Conservation (phyloP, 2,888 invertebrate genomes). For the Neoscelio sp. region DNA sequence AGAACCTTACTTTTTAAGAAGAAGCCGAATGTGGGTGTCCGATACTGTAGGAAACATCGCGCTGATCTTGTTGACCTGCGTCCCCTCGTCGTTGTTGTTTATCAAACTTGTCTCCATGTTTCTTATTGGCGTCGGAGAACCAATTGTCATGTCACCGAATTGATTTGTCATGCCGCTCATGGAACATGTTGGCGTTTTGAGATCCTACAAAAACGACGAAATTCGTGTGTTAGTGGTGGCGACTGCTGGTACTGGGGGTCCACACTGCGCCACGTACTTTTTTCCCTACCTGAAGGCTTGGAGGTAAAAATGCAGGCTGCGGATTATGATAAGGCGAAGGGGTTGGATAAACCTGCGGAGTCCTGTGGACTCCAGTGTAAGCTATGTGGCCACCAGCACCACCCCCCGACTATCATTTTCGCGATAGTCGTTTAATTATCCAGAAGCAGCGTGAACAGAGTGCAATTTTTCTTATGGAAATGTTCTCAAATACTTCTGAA, state of each 20-base stretch:
- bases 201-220: slow-evolving; percentile 75
- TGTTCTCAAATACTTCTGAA: slow-evolving; percentile 56
- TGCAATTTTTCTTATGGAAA: slow-evolving; percentile 65
- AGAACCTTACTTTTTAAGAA: slow-evolving; percentile 93
- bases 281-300: slow-evolving; percentile 80
- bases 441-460: slow-evolving; percentile 80
- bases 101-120: slow-evolving; percentile 86
- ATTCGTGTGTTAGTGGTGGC: background rate
- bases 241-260: slow-evolving; percentile 6
- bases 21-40: slow-evolving; percentile 93
- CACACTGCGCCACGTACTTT: slow-evolving; percentile 5
- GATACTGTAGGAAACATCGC: slow-evolving; percentile 96
- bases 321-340: slow-evolving; percentile 82
- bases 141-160: slow-evolving; percentile 81
- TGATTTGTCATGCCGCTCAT: slow-evolving; percentile 80
- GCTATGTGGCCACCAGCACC: slow-evolving; percentile 79
- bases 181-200: slow-evolving; percentile 81
- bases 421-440: slow-evolving; percentile 73
- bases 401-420: slow-evolving; percentile 78
- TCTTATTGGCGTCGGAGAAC: slow-evolving; percentile 79
- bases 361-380: slow-evolving; percentile 81
- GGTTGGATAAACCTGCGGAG: slow-evolving; percentile 82
- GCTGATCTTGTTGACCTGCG: slow-evolving; percentile 91
- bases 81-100: slow-evolving; percentile 88
- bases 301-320: slow-evolving; percentile 82